These are phyloP conservation scores for Erythrocebus patas DNA, from an alignment of 2,113 vertebrate genomes.

Conservation along the genomic window DNA sequence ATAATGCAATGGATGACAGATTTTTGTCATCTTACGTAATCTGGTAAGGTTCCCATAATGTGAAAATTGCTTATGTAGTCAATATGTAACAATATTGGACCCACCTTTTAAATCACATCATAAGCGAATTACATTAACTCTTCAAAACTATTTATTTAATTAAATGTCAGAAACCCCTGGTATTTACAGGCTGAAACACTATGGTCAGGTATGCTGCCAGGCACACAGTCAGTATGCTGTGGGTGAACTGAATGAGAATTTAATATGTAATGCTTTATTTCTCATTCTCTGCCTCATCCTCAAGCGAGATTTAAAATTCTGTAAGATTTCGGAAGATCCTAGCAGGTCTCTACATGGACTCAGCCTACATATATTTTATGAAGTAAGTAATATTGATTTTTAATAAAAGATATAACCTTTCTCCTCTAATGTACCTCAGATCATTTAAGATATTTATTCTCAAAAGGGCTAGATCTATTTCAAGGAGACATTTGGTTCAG, in stretches of 20 bases:
- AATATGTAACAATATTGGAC: constrained; percentile 42
- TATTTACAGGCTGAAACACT: not conserved
- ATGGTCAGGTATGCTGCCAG: not conserved
- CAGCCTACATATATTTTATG: constrained; percentile 36
- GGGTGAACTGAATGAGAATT: not conserved
- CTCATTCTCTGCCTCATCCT: not conserved
- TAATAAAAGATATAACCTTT: constrained; percentile 66
- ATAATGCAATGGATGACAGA: not conserved
- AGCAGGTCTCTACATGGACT: constrained; percentile 34
- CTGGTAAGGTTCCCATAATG: not conserved
- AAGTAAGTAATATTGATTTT: constrained; percentile 65
- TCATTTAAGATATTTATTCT: constrained; percentile 48
- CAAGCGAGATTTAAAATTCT: constrained; percentile 15
- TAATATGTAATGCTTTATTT: not conserved
- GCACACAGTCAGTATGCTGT: not conserved
- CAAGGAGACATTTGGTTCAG: constrained; percentile 7
- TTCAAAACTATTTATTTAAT: constrained; percentile 53
- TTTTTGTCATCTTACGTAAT: not conserved
- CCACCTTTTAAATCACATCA: constrained; percentile 35
- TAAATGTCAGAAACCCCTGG: constrained; percentile 16
- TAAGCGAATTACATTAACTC: constrained; percentile 54
- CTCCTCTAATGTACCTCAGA: constrained; percentile 50
- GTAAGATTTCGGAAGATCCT: constrained; percentile 24
- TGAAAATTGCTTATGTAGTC: constrained; percentile 29
- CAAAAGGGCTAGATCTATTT: constrained; percentile 32